Base-by-base conservation (phyloP, 2,797 vertebrate species). In the Schizopygopsis malacanthus region DNA sequence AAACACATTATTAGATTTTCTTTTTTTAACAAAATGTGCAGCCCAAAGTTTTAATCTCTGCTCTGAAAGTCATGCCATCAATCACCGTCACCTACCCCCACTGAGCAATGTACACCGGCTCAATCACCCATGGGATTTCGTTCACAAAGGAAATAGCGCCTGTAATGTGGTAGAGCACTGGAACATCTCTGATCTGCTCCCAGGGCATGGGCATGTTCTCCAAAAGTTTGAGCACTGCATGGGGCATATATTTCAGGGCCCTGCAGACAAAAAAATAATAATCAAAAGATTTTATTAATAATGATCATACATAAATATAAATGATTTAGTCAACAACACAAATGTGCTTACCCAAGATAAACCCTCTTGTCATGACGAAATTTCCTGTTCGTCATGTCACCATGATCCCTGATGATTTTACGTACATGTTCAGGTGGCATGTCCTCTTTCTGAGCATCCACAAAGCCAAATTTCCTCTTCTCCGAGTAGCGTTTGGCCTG, bases 201-300 rank as follows among this genome's bases (percentile, higher is more conserved):
- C 98, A 99, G n/a, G 98, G 98, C 98, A 99, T 99, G 0, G 98
- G 98, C 98, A 99, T 99, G 94, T 99, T 99, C 93, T 99, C 98
- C 91, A 99, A 91, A 28, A 99, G 95, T 92, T 99, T 99, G 88
- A 99, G 95, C 71, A 99, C 98, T 0, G 98, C 98, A 1, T 99
- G 98, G 0, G 98, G 98, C 98, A 99, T 99, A 92, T 99, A 99
- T 92, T 99, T 99, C 76, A 99, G 94, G 43, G 98, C 98, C 12
- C 98, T 99, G 85, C 63, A 87, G 1, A 73, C 18, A 84, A 41
- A 79, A 47, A 83, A 37, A n/a, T n/a, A 39, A 39, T 6, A 4
- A 87, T 43, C 11, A 59, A 45, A 45, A 45, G 2, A 45, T 45
- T 45, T 11, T 45, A 45, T 10, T 33, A 52, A 2, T 3, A 45